Evolutionary conservation across 1,140 invertebrate genomes (phyloP), one percentile per base, ranked within the genome.

Genomic region (Battus philenor): DNA sequence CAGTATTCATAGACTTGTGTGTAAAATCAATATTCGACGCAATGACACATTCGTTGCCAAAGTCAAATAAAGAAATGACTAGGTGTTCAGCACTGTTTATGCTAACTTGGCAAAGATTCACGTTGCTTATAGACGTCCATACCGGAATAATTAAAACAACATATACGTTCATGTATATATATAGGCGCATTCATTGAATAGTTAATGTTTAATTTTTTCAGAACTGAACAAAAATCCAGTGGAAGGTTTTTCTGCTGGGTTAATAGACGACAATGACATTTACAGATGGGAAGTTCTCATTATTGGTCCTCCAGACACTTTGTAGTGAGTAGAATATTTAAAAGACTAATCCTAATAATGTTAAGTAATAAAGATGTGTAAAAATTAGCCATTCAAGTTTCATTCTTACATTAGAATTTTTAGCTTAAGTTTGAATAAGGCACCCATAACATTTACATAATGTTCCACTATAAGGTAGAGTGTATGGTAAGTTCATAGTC

Each of bases 271-370:
- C 89, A 95, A 97, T 92, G 97, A 99, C 87, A 98, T 99, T 86
- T 99, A 98, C 87, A 93, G 94, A 90, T 99, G 98, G 98, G 97
- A 99, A 92, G 97, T 99, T 59, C 91, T 99, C 54, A 98, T 99
- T 85, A 98, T 99, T 89, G 98, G 98, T 72, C 98, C 98, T 81
- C 97, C 97, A 79, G 97, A 99, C 87, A 99, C 98, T 57, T 89
- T 98, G 64, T 99, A 98, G 96, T 98, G 91, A 93, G 94, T 93
- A 82, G 7, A 17, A 17, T 7, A 17, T n/a, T n/a, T n/a, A n/a
- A n/a, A n/a, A n/a, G n/a, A n/a, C n/a, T n/a, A n/a, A n/a, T n/a
- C n/a, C n/a, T n/a, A n/a, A n/a, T n/a, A n/a, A n/a, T n/a, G n/a
- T n/a, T n/a, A n/a, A n/a, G n/a, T n/a, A n/a, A n/a, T n/a, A n/a